These are phyloP conservation scores for Agrilus biguttatus DNA, from an alignment of 2,888 invertebrate genomes.

Conservation along the genomic window DNA sequence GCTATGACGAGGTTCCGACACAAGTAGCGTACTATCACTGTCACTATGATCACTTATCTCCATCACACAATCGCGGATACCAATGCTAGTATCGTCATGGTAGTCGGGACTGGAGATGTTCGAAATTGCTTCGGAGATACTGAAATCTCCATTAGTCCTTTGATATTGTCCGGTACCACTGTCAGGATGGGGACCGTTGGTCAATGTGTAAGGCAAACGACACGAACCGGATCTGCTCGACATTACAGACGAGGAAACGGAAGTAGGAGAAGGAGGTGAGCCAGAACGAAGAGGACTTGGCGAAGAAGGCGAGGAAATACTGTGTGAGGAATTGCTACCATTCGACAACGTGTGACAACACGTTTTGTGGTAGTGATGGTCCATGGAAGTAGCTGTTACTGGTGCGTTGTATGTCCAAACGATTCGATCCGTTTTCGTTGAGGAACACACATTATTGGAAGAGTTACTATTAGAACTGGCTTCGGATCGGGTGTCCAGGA, in stretches of 20 bases:
- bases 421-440: slow-evolving; percentile 52
- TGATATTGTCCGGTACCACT: slow-evolving; percentile 10
- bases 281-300: slow-evolving; percentile 54
- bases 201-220: slow-evolving; percentile 38
- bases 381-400: slow-evolving; percentile 42
- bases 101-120: slow-evolving; percentile 84
- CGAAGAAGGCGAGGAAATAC: slow-evolving; percentile 61
- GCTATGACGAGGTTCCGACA: slow-evolving; percentile 57
- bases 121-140: slow-evolving; percentile 73
- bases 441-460: slow-evolving; percentile 15
- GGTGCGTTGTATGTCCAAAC: slow-evolving; percentile 90
- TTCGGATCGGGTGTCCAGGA: slow-evolving; percentile 51
- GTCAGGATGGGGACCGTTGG: slow-evolving; percentile 24
- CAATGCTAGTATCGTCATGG: slow-evolving; percentile 74
- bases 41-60: slow-evolving; percentile 79
- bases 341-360: slow-evolving; percentile 46
- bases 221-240: slow-evolving; percentile 58
- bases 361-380: slow-evolving; percentile 30
- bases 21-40: slow-evolving; percentile 76
- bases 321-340: slow-evolving; percentile 42
- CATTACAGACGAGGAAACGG: slow-evolving; percentile 78
- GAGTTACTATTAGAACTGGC: slow-evolving; percentile 16
- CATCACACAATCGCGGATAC: slow-evolving; percentile 72
- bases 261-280: slow-evolving; percentile 65
- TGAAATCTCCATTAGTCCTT: slow-evolving; percentile 49